Evolutionary conservation across 2,888 invertebrate genomes (phyloP), one percentile per base, ranked within the genome.

Genomic region (Cheilosia grossa): DNA sequence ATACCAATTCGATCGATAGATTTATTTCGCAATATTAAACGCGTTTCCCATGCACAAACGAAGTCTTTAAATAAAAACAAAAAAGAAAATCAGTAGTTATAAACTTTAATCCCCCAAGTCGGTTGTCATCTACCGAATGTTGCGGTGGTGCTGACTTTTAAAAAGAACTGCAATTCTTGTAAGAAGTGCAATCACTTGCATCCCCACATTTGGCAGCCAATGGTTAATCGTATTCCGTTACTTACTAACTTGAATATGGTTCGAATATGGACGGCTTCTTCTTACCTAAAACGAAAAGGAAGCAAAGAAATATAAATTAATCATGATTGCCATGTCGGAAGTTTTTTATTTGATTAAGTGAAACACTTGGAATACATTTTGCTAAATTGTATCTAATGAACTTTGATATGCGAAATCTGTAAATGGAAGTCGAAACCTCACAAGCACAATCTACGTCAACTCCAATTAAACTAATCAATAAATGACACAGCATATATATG

Each of bases 371-470:
- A 21, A 21, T 27, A 4, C 2, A 51, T 51, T 13, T 51, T 30
- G 42, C 27, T 21, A 40, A 17, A 51, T 63, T 64, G 37, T 58
- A 33, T 70, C 53, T 59, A 64, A 58, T 64, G 10, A 47, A 78
- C 47, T 42, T 70, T 63, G 24, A 59, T 33, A 33, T 10, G 33
- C 10, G 58, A 15, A 6, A 42, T 67, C 70, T 53, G 7, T 37
- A 54, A 53, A 70, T 64, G 63, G 67, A 21, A 21, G 19, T 49
- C 17, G 70, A 70, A 79, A 51, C 33, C 64, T 40, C 56, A 67
- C 61, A 82, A 82, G 47, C 49, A 63, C 63, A 79, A 82, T 73
- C 56, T 67, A 69, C 37, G 78, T 82, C 82, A 82, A 73, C 21
- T 61, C 49, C 63, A 73, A 82, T 79, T 67, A 66, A 64, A 64